These are phyloP conservation scores for Astropecten irregularis DNA, from an alignment of 53 echinoderm and acorn worm genomes.

Conservation along the genomic window DNA sequence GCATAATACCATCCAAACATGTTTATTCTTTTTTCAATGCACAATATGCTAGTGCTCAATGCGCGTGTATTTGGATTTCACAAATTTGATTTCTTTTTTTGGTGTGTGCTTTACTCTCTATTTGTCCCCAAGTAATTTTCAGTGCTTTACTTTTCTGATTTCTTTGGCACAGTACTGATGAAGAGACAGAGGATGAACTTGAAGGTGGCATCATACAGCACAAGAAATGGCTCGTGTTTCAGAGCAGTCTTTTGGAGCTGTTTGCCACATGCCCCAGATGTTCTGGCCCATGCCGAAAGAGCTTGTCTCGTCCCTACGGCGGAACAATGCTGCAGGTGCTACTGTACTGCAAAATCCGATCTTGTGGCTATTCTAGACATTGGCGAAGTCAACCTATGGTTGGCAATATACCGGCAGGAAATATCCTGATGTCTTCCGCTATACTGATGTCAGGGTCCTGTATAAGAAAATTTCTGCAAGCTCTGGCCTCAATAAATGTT, in stretches of 20 bases:
- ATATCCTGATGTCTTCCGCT: slow-evolving; percentile 8
- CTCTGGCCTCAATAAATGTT: slow-evolving; percentile 12
- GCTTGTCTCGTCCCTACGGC: background rate
- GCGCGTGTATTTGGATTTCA: background rate
- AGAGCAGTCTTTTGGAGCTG: background rate
- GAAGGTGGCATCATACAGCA: background rate
- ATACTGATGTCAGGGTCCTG: slow-evolving; percentile 12
- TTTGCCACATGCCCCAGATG: background rate
- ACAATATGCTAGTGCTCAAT: background rate
- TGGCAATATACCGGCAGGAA: slow-evolving; percentile 18
- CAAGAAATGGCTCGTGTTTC: slow-evolving; percentile 16
- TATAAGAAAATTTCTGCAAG: slow-evolving; percentile 1
- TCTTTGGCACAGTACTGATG: slow-evolving; percentile 12
- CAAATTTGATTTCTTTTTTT: background rate
- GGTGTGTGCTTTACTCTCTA: background rate
- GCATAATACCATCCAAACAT: background rate
- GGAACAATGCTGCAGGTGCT: slow-evolving; percentile 10
- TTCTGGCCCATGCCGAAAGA: background rate
- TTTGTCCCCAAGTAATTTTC: background rate
- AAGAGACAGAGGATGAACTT: background rate
- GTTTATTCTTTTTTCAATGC: background rate
- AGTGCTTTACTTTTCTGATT: background rate
- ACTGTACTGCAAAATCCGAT: background rate
- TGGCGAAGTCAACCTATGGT: slow-evolving; percentile 34
- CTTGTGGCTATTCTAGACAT: background rate